Evolutionary conservation across 2,888 invertebrate genomes (phyloP).

Genomic region (Malachius bipustulatus): DNA sequence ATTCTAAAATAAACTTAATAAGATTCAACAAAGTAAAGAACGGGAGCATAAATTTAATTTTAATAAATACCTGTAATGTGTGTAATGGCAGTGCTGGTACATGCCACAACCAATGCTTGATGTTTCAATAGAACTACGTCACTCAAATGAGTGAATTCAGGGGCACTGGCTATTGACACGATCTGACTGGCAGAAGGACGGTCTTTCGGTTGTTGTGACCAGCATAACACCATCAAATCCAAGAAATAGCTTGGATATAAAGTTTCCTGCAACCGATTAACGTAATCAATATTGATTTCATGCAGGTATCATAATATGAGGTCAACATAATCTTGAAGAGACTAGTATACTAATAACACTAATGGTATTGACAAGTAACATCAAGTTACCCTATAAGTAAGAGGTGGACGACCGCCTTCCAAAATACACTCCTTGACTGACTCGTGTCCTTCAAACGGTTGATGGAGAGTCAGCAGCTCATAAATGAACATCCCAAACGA

Average conservation of each 20-base stretch:
- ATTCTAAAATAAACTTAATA: conserved; percentile 1
- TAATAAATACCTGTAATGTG: conserved; percentile 42
- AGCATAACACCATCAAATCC: conserved; percentile 92
- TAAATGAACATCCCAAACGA: conserved; percentile 98
- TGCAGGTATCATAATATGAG: no score
- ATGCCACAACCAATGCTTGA: conserved; percentile 51
- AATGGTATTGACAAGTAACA: not conserved
- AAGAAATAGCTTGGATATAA: conserved; percentile 78
- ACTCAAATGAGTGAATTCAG: conserved; percentile 82
- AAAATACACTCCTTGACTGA: conserved; percentile 94
- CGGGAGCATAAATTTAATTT: no score
- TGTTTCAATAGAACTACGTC: conserved; percentile 67
- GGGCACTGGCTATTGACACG: conserved; percentile 81
- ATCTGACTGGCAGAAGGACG: conserved; percentile 92
- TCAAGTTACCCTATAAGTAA: conserved; percentile 62
- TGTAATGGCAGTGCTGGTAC: conserved; percentile 41
- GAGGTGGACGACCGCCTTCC: conserved; percentile 84
- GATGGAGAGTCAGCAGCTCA: conserved; percentile 82
- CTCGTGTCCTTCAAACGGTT: conserved; percentile 93
- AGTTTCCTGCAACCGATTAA: conserved; percentile 46
- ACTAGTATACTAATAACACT: no score
- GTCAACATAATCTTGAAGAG: no score
- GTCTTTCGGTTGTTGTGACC: conserved; percentile 77
- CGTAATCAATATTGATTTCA: not conserved
- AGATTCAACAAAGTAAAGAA: not conserved